Evolutionary conservation across 2,797 vertebrate species (phyloP), one percentile per base, ranked within the genome.

Genomic region (Orestias chungarensis): DNA sequence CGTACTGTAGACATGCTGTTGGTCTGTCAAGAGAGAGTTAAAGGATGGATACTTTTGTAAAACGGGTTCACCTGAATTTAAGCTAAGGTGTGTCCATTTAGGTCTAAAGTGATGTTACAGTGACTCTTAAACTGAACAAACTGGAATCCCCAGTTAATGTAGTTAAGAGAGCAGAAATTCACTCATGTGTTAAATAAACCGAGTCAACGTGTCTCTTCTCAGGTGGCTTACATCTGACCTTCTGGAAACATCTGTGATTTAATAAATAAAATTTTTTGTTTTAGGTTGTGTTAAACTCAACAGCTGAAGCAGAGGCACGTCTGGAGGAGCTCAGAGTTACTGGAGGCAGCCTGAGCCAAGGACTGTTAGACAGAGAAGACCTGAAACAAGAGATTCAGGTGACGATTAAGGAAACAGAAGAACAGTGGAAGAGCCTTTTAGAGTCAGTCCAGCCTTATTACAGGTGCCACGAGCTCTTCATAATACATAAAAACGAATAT

Each of bases 341-440:
- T 35, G 73, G 52, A 69, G 52, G 68, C 1, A 1, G 35, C 59
- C 67, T 77, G 67, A 77, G 50, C 73, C 38, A 0, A 20, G 35
- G 49, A 15, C 7, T 15, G 27, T 9, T 50, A n/a, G 68, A 64
- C 64, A 52, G 52, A 64, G 75, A 75, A 1, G 68, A 77, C 15
- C 17, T 81, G 69, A 85, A 82, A 46, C 73, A 3, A 35, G 81
- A 78, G 54, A 42, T 74, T 69, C 68, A 82, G 70, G 71, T 69
- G 72, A 68, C 38, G 11, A 33, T 68, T 52, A 40, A 78, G 66
- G 70, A 55, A 66, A 27, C 55, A 55, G 72, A 74, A 35, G 54
- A 76, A 54, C 1, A 61, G 66, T 47, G 62, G 71, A 70, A 0
- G 54, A 64, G 62, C 4, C 35, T 61, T 20, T 38, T 80, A 23